phyloP scores from a whole-genome alignment of 2,888 invertebrate species.

The Agrochola lychnidis region DNA sequence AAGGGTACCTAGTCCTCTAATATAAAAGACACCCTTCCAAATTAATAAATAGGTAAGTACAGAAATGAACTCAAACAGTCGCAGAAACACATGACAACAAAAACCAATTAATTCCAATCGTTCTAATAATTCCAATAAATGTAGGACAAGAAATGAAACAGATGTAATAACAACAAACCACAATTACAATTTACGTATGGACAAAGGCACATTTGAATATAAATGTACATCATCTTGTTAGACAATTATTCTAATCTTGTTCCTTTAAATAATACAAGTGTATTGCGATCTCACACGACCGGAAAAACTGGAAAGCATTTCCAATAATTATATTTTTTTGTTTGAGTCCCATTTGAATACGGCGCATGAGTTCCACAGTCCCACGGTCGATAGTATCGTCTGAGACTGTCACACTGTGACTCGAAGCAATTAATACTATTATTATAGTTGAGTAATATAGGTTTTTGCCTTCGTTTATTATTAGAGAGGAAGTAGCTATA shows the following conservation, averaged over 20 bases:
- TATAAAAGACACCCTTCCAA: background rate
- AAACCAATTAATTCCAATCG: conserved; percentile 44
- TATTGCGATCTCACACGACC: conserved; percentile 81
- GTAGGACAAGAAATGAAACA: conserved; percentile 54
- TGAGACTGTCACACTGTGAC: conserved; percentile 48
- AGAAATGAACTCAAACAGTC: background rate
- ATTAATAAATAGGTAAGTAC: background rate
- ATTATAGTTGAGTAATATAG: conserved; percentile 38
- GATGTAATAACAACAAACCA: conserved; percentile 67
- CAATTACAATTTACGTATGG: conserved; percentile 71
- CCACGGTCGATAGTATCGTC: conserved; percentile 76
- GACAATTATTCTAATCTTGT: conserved; percentile 83
- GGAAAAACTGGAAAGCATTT: conserved; percentile 89
- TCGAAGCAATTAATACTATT: conserved; percentile 44
- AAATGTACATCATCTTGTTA: conserved; percentile 72
- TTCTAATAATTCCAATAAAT: conserved; percentile 69
- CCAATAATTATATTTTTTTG: conserved; percentile 77
- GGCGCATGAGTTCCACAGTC: conserved; percentile 79
- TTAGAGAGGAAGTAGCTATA: conserved; percentile 41
- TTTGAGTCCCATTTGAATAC: conserved; percentile 68
- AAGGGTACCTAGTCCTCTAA: background rate
- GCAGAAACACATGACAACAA: conserved; percentile 22
- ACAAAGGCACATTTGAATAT: conserved; percentile 88
- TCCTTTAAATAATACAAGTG: conserved; percentile 74
- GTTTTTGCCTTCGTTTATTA: conserved; percentile 50